These are phyloP conservation scores for Mythimna albipuncta DNA, from an alignment of 2,888 invertebrate genomes.

Conservation along the genomic window DNA sequence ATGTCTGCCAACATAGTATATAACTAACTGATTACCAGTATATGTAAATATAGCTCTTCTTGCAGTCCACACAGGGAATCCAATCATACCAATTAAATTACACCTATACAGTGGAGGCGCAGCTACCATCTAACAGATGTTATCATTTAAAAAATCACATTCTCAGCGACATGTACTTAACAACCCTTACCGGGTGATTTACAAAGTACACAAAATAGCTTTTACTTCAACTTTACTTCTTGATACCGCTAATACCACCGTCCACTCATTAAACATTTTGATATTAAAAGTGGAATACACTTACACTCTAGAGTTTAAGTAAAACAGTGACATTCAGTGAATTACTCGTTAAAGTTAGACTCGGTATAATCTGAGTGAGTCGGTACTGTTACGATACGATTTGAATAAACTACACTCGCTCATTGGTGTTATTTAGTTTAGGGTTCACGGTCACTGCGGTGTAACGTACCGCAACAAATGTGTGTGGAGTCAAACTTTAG, in stretches of 20 bases:
- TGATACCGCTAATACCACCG: background rate
- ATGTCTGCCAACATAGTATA: no score
- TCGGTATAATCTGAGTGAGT: conserved; percentile 31
- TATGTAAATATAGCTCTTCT: no score
- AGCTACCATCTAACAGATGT: no score
- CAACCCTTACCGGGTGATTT: background rate
- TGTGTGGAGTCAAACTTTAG: conserved; percentile 2
- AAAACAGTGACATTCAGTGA: conserved; percentile 34
- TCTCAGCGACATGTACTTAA: background rate
- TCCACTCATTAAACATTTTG: conserved; percentile 1
- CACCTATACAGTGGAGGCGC: no score
- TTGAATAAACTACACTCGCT: conserved; percentile 52
- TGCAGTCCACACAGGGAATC: no score
- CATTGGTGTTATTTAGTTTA: conserved; percentile 41
- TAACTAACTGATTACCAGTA: no score
- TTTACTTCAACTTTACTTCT: background rate
- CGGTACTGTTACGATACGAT: conserved; percentile 37
- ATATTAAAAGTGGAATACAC: conserved; percentile 21
- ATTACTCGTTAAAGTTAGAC: conserved; percentile 46
- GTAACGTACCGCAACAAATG: conserved; percentile 16
- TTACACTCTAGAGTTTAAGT: background rate
- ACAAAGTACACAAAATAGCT: no score
- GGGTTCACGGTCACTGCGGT: conserved; percentile 18
- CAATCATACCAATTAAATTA: no score
- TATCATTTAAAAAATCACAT: no score